Evolutionary conservation across 1,140 invertebrate genomes (phyloP).

Genomic region (Liolophura sinensis): DNA sequence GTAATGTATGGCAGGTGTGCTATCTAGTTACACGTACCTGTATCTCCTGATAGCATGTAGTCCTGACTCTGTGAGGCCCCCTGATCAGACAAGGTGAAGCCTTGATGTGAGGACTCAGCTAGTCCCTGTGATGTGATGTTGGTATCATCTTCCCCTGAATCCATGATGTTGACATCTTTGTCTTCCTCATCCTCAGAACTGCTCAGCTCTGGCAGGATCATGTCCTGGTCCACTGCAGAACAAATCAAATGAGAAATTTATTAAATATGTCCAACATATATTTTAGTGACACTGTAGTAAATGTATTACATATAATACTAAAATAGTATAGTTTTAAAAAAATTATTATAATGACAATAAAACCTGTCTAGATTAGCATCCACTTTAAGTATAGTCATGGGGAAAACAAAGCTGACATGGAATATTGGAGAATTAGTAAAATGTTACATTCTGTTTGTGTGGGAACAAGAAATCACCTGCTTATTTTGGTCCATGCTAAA

Average conservation of each 20-base stretch:
- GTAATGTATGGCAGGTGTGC: neutral
- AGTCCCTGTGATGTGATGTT: constrained; percentile 16
- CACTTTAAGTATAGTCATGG: too few species aligned
- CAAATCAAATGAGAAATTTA: constrained; percentile 20
- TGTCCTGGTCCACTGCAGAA: constrained; percentile 29
- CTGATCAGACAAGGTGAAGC: neutral
- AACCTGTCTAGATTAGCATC: neutral
- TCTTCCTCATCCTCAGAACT: constrained; percentile 44
- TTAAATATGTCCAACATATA: neutral
- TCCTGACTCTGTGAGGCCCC: constrained; percentile 19
- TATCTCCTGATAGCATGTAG: constrained; percentile 16
- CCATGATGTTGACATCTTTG: constrained; percentile 52
- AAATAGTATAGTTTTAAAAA: neutral
- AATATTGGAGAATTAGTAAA: too few species aligned
- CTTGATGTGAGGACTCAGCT: constrained; percentile 15
- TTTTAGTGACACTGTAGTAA: neutral
- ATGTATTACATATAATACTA: neutral
- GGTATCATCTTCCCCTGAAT: constrained; percentile 48
- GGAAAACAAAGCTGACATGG: too few species aligned
- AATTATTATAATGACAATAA: neutral
- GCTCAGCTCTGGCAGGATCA: constrained; percentile 40
- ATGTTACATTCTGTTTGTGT: too few species aligned
- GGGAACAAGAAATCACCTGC: too few species aligned
- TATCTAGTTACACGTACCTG: constrained; percentile 17
- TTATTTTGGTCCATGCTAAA: too few species aligned